Evolutionary conservation across 2,888 invertebrate genomes (phyloP), one percentile per base, ranked within the genome.

Genomic region (Ophion ventricosus): DNA sequence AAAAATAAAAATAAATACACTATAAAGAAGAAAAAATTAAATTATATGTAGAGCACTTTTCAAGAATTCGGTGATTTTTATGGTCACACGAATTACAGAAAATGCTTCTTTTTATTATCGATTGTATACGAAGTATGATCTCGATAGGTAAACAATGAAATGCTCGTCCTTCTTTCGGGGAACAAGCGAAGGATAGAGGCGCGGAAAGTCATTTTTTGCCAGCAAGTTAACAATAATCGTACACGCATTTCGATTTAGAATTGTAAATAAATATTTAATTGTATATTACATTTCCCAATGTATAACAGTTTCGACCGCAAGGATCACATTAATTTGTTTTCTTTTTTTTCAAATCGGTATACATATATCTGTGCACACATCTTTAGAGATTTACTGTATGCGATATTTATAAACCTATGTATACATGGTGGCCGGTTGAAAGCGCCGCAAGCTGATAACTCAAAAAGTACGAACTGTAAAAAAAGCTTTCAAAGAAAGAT

Each of bases 181-280:
- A 20, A 20, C 7, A 1, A 54, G 54, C 20, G 20, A 20, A 20
- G 20, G 14, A 20, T n/a, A 23, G 35, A 5, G 35, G 35, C 35
- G 35, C 35, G 35, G 7, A 35, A 4, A 8, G 35, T 7, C n/a
- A 35, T 35, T 35, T 35, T 35, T 35, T 0, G 5, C 1, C 0
- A 23, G 23, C 20, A 57, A 2, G 11, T n/a, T 10, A 20, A 26
- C 23, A 63, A 69, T 59, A 11, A 72, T 54, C 2, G 17, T 63
- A 74, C 10, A 29, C 4, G n/a, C 25, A 10, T 2, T 61, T 66
- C 43, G 8, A 35, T 73, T 40, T 54, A 67, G 25, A 66, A 80
- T 80, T 80, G 69, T 78, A 84, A 84, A 84, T 84, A 84, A 84
- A 84, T 84, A 84, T 84, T 84, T 77, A 77, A 78, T 69, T 64